These are phyloP conservation scores for Coranthus polyacanthus DNA, from an alignment of 2,797 vertebrate genomes.

Conservation along the genomic window DNA sequence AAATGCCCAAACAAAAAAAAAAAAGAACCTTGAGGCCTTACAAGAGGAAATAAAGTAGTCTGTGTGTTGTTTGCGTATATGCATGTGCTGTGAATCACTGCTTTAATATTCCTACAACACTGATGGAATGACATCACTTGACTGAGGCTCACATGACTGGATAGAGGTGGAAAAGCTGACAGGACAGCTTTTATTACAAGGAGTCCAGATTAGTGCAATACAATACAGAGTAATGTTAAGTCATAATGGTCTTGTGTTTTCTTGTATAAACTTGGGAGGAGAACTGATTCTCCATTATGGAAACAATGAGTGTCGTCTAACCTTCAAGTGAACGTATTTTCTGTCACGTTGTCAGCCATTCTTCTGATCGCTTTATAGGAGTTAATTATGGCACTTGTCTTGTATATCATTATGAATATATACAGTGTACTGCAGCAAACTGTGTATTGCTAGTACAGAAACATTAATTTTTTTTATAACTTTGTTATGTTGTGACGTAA, in stretches of 20 bases:
- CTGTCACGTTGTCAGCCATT: background rate
- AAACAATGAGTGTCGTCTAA: conserved; percentile 32
- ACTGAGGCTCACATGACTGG: conserved; percentile 40
- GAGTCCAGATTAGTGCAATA: conserved; percentile 13
- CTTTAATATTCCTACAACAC: conserved; percentile 15
- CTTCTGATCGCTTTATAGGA: too few species aligned
- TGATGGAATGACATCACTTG: conserved; percentile 54
- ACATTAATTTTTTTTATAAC: too few species aligned
- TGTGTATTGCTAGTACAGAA: too few species aligned
- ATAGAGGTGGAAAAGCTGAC: conserved; percentile 61
- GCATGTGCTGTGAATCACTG: conserved; percentile 33
- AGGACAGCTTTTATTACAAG: conserved; percentile 38
- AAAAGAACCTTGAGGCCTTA: conserved; percentile 38
- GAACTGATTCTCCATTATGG: conserved; percentile 35
- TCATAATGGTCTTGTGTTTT: conserved; percentile 30
- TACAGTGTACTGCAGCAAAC: too few species aligned
- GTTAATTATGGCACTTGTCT: too few species aligned
- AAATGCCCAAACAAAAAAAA: background rate
- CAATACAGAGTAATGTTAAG: conserved; percentile 1
- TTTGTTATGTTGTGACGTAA: too few species aligned
- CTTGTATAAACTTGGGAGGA: conserved; percentile 7
- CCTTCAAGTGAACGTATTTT: background rate
- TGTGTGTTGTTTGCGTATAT: conserved; percentile 48
- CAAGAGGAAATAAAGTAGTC: conserved; percentile 37
- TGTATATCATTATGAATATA: too few species aligned